These are phyloP conservation scores for Steinernema khuongi DNA, from an alignment of 1,140 invertebrate species.

Conservation along the genomic window DNA sequence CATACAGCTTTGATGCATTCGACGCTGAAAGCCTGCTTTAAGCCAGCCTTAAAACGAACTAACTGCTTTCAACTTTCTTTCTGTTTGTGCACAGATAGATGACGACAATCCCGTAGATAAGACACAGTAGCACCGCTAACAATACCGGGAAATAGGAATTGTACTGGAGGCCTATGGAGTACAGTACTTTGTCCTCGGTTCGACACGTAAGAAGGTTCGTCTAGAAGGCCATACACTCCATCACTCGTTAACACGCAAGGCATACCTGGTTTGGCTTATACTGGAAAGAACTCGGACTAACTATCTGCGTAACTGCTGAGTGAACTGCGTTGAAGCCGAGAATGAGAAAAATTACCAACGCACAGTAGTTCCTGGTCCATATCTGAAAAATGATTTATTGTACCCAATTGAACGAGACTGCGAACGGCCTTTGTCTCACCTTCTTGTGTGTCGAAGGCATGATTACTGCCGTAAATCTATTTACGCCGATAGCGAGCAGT, in stretches of 20 bases:
- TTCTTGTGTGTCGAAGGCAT: not conserved
- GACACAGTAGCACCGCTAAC: not conserved
- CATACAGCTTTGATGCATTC: not conserved
- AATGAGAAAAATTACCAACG: not conserved
- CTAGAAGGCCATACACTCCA: too few relatives aligned
- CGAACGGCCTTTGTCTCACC: not conserved
- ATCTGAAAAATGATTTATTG: not conserved
- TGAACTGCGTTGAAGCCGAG: too few relatives aligned
- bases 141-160: not conserved
- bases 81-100: not conserved
- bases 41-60: too few relatives aligned
- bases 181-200: not conserved
- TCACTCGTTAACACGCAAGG: too few relatives aligned
- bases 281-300: too few relatives aligned
- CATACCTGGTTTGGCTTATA: too few relatives aligned
- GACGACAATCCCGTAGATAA: not conserved
- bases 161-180: not conserved
- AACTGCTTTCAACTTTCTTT: too few relatives aligned
- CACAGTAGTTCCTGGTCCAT: not conserved
- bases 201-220: not conserved
- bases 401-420: too few relatives aligned
- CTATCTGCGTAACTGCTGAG: too few relatives aligned
- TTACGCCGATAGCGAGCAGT: not conserved
- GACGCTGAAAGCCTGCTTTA: too few relatives aligned
- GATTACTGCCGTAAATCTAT: not conserved